Evolutionary conservation across 2,797 vertebrate species (phyloP).

Genomic region (Myotis pilosus): DNA sequence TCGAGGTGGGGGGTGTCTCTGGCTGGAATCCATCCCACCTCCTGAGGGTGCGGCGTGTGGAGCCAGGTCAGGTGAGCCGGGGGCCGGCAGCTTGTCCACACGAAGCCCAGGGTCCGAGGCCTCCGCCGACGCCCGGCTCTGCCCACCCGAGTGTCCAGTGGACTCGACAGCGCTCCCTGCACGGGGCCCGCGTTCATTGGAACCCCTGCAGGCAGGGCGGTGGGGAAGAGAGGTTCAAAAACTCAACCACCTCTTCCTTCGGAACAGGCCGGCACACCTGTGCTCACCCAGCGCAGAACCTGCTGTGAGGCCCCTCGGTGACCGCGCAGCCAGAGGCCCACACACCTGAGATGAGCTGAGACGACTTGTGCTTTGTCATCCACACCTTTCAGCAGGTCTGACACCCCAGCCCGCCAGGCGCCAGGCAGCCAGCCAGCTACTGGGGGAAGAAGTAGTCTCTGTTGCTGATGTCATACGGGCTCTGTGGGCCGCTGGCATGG

Average conservation of each 20-base stretch:
- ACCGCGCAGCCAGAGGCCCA: neutral
- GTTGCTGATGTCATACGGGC: slow-evolving; percentile 64
- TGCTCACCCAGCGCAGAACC: neutral
- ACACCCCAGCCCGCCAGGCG: neutral
- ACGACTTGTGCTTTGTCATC: rapidly evolving
- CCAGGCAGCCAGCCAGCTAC: neutral
- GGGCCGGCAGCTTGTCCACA: neutral
- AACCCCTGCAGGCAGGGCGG: neutral
- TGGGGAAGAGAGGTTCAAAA: neutral
- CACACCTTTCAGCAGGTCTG: neutral
- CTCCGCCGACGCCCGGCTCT: neutral
- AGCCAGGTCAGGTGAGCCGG: rapidly evolving
- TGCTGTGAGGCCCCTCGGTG: neutral
- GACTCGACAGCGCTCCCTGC: neutral
- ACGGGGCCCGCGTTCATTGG: neutral
- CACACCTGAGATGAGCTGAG: neutral
- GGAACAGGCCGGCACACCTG: neutral
- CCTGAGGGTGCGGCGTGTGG: neutral
- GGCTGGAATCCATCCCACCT: neutral
- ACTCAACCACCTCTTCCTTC: neutral
- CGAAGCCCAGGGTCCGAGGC: neutral
- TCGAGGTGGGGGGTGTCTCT: too few species aligned
- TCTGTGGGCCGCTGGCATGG: neutral
- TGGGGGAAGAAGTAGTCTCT: slow-evolving; percentile 73
- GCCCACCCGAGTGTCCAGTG: neutral